Base-by-base conservation (phyloP, 2,113 vertebrate genomes). In the Brachirus orientalis region DNA sequence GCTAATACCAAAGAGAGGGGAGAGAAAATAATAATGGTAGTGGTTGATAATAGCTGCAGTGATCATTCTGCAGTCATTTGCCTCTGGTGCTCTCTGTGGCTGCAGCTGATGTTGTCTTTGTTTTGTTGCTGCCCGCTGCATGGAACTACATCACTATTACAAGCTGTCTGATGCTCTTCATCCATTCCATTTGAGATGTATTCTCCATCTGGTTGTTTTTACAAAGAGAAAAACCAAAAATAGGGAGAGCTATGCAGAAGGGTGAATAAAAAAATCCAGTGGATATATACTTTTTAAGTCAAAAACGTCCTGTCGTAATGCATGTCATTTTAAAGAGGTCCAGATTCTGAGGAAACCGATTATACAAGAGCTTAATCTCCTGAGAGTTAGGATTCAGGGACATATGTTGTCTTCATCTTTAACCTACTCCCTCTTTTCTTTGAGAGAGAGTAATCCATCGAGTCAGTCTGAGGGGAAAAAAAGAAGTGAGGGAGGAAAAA, bases 321-420 rank as follows among this genome's bases (percentile, higher is more conserved):
- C 20, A 51, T 52, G n/a, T n/a, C 47, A 52, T 73, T 70, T 62
- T 83, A 79, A 85, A 77, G 69, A 72, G 59, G 57, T 81, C 68
- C 79, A 65, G 73, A 81, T 73, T 80, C 46, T 59, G 35, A 82
- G 66, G 76, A 81, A 85, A 83, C 38, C 63, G 81, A 82, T 89
- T 87, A 90, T 69, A 74, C 58, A 73, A 86, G 75, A 76, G 78
- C 78, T 81, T 63, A 43, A 76, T 83, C 83, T 77, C 80, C 44
- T 36, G 67, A 79, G 84, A 77, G 51, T 66, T 73, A 37, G 64
- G 58, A 83, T 73, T 66, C 68, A 56, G 71, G 80, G 79, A 90
- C 88, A 88, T 87, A 75, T 90, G 90, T 82, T 81, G 82, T 90
- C 80, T 90, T 89, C 80, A 86, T 89, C 86, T 66, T 70, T 45